Conservation (phyloP, 2,113 vertebrate genomes). For the Syngnathus floridae region DNA sequence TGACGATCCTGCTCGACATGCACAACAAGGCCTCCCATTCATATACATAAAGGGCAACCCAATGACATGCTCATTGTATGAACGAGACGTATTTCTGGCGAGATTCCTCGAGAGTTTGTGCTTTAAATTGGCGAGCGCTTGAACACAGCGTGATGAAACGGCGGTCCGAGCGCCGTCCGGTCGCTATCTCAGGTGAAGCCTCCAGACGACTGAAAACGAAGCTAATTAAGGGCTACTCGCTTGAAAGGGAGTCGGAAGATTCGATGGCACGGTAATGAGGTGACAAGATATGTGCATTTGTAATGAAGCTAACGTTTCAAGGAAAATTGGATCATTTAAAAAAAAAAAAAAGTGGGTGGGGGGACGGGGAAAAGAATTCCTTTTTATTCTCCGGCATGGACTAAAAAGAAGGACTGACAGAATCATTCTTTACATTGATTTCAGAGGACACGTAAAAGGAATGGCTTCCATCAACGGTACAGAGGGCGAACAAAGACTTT, state of each 20-base stretch:
- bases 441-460: slow-evolving; percentile 53
- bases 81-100: slow-evolving; percentile 54
- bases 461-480: slow-evolving; percentile 58
- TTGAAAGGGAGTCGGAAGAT: slow-evolving; percentile 15
- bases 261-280: slow-evolving; percentile 23
- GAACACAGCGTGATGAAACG: slow-evolving; percentile 23
- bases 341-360: slow-evolving; percentile 3
- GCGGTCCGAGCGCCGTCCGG: slow-evolving; percentile 10
- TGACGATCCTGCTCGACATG: slow-evolving; percentile 24
- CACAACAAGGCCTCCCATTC: slow-evolving; percentile 27
- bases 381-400: slow-evolving; percentile 7
- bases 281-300: slow-evolving; percentile 30
- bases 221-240: slow-evolving; percentile 43
- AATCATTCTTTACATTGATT: slow-evolving; percentile 56
- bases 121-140: slow-evolving; percentile 39
- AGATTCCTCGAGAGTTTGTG: slow-evolving; percentile 34
- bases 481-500: slow-evolving; percentile 62
- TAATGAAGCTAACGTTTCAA: slow-evolving; percentile 32
- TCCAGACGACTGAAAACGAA: slow-evolving; percentile 33
- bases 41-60: slow-evolving; percentile 53
- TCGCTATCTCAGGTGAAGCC: slow-evolving; percentile 33
- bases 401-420: slow-evolving; percentile 37
- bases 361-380: not conserved
- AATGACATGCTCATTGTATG: slow-evolving; percentile 43
- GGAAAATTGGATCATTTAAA: slow-evolving; percentile 34